Conservation (phyloP, 2,113 vertebrate species). For the Pomatorhinus ruficollis region DNA sequence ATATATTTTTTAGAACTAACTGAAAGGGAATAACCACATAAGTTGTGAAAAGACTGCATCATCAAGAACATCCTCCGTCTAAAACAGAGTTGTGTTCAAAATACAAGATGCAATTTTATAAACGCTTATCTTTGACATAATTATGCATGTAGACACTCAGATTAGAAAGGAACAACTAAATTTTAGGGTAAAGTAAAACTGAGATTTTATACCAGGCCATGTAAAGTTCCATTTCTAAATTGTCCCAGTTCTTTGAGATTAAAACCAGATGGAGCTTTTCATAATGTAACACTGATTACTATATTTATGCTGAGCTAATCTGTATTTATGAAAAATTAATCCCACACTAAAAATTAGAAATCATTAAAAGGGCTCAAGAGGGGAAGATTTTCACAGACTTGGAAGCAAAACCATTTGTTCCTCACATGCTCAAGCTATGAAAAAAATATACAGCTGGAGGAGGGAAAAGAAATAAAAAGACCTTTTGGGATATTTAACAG, state of each 20-base stretch:
- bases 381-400: background rate
- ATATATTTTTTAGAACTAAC: background rate
- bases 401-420: background rate
- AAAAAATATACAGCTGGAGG: background rate
- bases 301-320: background rate
- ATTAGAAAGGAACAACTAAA: background rate
- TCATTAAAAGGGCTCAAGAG: background rate
- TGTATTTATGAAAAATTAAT: background rate
- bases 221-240: background rate
- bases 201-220: background rate
- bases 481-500: background rate
- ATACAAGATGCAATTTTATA: background rate
- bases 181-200: background rate
- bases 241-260: background rate
- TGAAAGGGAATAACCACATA: background rate
- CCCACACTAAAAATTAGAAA: background rate
- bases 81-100: background rate
- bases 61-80: background rate
- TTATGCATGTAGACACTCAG: background rate
- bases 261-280: background rate
- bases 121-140: background rate
- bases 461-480: background rate
- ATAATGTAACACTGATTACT: background rate
- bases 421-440: background rate
- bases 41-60: background rate